Percentiles rank a stretch among this genome's conserved stretches.
phyloP scores from a whole-genome alignment of 2,797 vertebrate genomes.

The Eidolon dupreanum region DNA sequence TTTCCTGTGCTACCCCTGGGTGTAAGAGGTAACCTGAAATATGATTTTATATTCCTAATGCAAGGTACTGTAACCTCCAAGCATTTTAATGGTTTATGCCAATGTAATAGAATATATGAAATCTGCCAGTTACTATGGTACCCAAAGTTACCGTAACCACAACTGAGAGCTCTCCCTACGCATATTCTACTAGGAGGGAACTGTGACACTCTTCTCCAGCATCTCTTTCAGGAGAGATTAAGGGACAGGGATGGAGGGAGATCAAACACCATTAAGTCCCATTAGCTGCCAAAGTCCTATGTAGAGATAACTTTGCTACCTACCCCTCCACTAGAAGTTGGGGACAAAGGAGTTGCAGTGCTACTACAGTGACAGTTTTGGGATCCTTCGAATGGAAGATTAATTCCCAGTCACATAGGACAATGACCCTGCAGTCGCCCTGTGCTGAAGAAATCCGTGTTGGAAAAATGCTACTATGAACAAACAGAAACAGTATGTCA shows the following conservation, averaged over 20 bases:
- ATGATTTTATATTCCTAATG: background rate
- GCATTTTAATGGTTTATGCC: background rate
- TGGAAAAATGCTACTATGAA: background rate
- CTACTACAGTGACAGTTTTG: background rate
- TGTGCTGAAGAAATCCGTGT: background rate
- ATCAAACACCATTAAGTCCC: background rate
- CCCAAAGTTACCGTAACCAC: background rate
- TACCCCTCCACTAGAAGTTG: background rate
- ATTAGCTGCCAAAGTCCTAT: background rate
- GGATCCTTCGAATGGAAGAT: background rate
- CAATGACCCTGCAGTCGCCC: background rate
- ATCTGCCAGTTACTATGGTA: background rate
- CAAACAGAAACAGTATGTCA: background rate
- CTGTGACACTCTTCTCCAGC: background rate
- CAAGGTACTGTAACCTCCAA: background rate
- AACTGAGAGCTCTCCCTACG: background rate
- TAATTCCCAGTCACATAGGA: background rate
- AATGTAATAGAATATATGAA: background rate
- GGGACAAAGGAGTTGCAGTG: background rate
- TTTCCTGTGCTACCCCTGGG: background rate
- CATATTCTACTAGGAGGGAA: background rate
- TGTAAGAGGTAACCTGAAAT: background rate
- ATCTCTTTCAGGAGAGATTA: background rate
- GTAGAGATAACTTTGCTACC: background rate
- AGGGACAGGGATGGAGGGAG: too few relatives aligned